Evolutionary conservation across 2,888 invertebrate genomes (phyloP).

Genomic region (Drosophila nigricruria): DNA sequence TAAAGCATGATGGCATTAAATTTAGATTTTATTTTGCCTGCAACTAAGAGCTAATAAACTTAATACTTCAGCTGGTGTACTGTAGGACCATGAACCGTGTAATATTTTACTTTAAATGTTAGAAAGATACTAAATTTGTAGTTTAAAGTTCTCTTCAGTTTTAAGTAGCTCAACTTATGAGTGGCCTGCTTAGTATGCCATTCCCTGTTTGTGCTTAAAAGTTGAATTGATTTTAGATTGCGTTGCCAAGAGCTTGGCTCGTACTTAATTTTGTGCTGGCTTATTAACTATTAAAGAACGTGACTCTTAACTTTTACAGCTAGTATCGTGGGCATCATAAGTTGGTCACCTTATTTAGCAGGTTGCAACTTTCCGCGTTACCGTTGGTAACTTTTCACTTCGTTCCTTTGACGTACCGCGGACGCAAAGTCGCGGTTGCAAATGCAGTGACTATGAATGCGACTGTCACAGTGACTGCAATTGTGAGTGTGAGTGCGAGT

Average conservation of each 20-base stretch:
- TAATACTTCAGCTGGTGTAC: not conserved
- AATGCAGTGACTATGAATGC: not conserved
- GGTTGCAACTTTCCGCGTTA: slow-evolving; percentile 29
- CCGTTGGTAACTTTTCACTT: slow-evolving; percentile 5
- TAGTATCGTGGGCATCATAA: slow-evolving; percentile 33
- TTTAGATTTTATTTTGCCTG: not conserved
- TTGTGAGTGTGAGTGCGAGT: not conserved
- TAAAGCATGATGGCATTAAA: not conserved
- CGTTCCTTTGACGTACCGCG: not conserved
- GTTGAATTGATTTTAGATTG: slow-evolving; percentile 24
- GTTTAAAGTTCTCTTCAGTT: not conserved
- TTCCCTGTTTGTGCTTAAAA: not conserved
- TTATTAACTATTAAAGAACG: slow-evolving; percentile 40
- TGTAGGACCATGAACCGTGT: not conserved
- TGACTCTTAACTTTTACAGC: slow-evolving; percentile 37
- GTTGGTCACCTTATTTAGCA: slow-evolving; percentile 27
- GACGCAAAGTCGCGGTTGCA: slow-evolving; percentile 1
- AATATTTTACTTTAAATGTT: not conserved
- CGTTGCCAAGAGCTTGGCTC: not conserved
- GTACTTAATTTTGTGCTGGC: not conserved
- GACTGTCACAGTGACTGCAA: not conserved
- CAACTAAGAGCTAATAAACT: not conserved
- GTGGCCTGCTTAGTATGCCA: not conserved
- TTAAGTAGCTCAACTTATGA: not conserved
- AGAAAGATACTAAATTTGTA: not conserved